Evolutionary conservation across 2,888 invertebrate species (phyloP).

Genomic region (Geotrupes spiniger): DNA sequence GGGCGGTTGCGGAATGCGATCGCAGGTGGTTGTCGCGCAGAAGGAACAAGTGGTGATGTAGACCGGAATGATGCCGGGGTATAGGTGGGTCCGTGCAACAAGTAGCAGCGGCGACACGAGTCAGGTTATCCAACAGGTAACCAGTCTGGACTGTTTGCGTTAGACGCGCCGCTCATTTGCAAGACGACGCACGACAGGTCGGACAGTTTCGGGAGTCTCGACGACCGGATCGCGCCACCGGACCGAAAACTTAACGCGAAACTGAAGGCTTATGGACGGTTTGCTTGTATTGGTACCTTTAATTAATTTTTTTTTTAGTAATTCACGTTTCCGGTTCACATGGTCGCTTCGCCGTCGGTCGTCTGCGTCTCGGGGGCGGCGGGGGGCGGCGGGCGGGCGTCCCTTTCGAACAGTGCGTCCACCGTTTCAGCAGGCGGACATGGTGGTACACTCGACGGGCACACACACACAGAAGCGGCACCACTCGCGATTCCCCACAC

Average conservation of each 20-base stretch:
- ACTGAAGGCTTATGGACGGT: conserved; percentile 12
- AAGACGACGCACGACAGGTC: conserved; percentile 7
- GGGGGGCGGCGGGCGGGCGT: too few species aligned
- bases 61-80: conserved; percentile 36
- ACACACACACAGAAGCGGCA: neutral
- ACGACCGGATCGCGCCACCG: neutral
- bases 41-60: conserved; percentile 40
- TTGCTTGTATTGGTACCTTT: conserved; percentile 11
- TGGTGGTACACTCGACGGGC: conserved; percentile 4
- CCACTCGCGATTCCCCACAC: conserved; percentile 24
- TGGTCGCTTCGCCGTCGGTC: conserved; percentile 1
- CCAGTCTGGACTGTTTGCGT: conserved; percentile 38
- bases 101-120: conserved; percentile 44
- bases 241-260: conserved; percentile 3
- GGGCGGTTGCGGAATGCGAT: conserved; percentile 30
- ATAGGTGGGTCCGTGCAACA: conserved; percentile 46
- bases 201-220: too few species aligned
- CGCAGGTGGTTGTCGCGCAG: conserved; percentile 46
- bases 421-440: too few species aligned
- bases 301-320: neutral
- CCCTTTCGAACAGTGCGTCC: too few species aligned
- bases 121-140: conserved; percentile 47
- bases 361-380: too few species aligned
- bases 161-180: conserved; percentile 12
- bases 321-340: neutral